Percentiles rank a stretch among this genome's conserved stretches.
These are phyloP conservation scores for Lophura nycthemera DNA, from an alignment of 2,113 vertebrate genomes.

Conservation along the genomic window DNA sequence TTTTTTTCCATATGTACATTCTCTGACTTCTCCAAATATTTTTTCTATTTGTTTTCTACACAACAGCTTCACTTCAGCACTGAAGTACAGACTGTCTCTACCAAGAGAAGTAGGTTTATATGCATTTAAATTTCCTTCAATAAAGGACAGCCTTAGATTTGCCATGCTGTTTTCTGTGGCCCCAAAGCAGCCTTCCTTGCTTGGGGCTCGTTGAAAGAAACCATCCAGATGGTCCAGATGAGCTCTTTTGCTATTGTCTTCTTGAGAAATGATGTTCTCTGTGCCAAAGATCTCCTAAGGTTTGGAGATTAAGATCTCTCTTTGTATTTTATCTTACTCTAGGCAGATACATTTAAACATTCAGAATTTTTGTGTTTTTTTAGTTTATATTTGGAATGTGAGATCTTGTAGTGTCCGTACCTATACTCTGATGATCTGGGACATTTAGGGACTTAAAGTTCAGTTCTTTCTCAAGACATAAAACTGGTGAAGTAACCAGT, in stretches of 20 bases:
- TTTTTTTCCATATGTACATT: not conserved
- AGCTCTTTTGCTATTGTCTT: not conserved
- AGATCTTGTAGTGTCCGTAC: not conserved
- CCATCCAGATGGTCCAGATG: not conserved
- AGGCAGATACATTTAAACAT: not conserved
- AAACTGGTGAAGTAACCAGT: not conserved
- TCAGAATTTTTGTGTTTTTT: not conserved
- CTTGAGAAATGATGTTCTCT: too few species aligned
- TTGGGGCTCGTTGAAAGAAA: not conserved
- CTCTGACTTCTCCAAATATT: not conserved
- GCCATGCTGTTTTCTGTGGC: not conserved
- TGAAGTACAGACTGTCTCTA: not conserved
- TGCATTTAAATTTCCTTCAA: not conserved
- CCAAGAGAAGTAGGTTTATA: not conserved
- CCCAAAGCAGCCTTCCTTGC: not conserved
- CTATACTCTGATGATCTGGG: not conserved
- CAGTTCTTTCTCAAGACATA: not conserved
- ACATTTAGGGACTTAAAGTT: not conserved
- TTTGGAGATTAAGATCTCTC: not conserved
- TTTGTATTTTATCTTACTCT: not conserved
- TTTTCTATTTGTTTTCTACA: not conserved
- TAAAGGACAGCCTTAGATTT: not conserved
- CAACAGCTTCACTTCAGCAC: not conserved
- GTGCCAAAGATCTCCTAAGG: not conserved
- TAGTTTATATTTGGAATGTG: not conserved